phyloP scores from a whole-genome alignment of 2,888 invertebrate genomes.

The Heteropelma amictum region DNA sequence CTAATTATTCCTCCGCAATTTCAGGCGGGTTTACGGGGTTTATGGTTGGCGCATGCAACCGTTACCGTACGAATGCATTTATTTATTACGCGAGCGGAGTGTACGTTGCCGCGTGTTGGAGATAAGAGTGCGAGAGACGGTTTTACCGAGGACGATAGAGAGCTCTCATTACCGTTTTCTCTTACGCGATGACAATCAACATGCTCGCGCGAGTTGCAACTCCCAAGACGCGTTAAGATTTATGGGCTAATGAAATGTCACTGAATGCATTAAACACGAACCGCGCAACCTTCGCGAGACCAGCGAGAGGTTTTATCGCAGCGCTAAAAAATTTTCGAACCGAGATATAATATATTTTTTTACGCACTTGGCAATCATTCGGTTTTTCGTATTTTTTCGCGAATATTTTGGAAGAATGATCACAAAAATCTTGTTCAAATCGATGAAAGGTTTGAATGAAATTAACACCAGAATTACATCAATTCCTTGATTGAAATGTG shows the following conservation, averaged over 20 bases:
- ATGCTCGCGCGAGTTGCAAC: conserved; percentile 11
- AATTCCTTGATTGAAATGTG: too few species aligned
- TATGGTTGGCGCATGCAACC: conserved; percentile 18
- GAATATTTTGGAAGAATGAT: too few species aligned
- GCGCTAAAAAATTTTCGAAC: neutral
- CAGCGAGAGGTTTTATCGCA: neutral
- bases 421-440: too few species aligned
- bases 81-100: conserved; percentile 34
- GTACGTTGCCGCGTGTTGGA: conserved; percentile 32
- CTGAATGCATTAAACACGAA: conserved; percentile 25
- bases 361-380: too few species aligned
- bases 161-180: conserved; percentile 65
- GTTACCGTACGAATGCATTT: conserved; percentile 17
- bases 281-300: neutral
- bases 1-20: conserved; percentile 33
- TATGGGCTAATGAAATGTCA: conserved; percentile 63
- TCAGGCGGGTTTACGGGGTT: conserved; percentile 9
- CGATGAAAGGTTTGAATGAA: too few species aligned
- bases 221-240: conserved; percentile 38
- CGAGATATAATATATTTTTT: neutral
- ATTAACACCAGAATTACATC: too few species aligned
- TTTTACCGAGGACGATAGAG: conserved; percentile 60
- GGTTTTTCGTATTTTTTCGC: too few species aligned
- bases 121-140: conserved; percentile 59
- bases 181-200: conserved; percentile 34